phyloP scores from a whole-genome alignment of 2,113 vertebrate species.

The Oreochromis spilurus region DNA sequence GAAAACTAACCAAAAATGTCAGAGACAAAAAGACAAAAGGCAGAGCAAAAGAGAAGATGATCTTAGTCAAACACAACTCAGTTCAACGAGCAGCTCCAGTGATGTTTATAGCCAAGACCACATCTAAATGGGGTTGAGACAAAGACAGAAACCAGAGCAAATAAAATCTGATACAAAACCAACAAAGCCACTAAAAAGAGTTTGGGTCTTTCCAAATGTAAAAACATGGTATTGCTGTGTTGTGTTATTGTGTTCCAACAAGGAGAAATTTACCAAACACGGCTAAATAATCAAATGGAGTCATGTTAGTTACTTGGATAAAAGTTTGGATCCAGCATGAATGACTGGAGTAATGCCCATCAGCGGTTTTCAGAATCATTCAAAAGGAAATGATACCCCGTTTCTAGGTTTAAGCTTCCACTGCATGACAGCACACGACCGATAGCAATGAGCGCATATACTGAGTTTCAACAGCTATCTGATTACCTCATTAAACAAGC shows the following conservation, averaged over 20 bases:
- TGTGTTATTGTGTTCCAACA: not conserved
- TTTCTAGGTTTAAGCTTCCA: not conserved
- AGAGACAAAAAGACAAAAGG: not conserved
- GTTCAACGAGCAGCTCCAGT: not conserved
- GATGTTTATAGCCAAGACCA: not conserved
- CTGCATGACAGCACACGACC: not conserved
- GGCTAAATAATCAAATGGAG: not conserved
- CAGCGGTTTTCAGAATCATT: not conserved
- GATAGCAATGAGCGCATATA: not conserved
- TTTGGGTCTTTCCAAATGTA: not conserved
- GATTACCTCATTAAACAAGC: rapidly evolving
- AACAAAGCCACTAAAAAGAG: not conserved
- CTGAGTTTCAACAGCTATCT: not conserved
- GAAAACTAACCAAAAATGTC: not conserved
- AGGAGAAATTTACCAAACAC: not conserved
- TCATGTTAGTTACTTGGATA: not conserved
- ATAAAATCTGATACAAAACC: not conserved
- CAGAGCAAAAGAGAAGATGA: not conserved
- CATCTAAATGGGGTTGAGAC: not conserved
- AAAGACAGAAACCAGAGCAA: not conserved
- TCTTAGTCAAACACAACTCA: not conserved
- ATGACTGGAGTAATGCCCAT: not conserved
- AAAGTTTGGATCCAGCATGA: not conserved
- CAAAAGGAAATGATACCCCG: not conserved
- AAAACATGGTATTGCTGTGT: not conserved